phyloP scores from a whole-genome alignment of 2,888 invertebrate species.

The Parthenolecanium corni region DNA sequence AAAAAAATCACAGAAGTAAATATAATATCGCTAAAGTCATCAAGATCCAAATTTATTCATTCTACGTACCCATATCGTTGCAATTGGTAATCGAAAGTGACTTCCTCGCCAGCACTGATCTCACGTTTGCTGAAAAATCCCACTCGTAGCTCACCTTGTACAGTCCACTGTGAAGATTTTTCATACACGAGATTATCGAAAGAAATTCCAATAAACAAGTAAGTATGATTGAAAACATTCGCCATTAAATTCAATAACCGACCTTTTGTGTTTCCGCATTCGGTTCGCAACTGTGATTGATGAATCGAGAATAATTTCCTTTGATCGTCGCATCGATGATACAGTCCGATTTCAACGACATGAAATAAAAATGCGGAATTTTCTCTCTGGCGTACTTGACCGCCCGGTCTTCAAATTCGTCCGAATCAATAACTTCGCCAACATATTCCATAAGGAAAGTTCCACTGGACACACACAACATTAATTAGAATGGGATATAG shows the following conservation, averaged over 20 bases:
- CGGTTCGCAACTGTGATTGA: slow-evolving; percentile 98
- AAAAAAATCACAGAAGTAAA: slow-evolving; percentile 25
- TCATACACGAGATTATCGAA: too few relatives aligned
- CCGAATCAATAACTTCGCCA: slow-evolving; percentile 87
- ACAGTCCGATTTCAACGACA: slow-evolving; percentile 86
- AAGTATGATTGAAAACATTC: background rate
- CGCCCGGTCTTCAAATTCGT: slow-evolving; percentile 78
- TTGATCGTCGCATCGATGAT: slow-evolving; percentile 93
- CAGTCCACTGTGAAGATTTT: slow-evolving; percentile 55
- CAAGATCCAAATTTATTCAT: background rate
- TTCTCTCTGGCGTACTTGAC: slow-evolving; percentile 80
- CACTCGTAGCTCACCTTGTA: slow-evolving; percentile 81
- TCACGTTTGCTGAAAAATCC: slow-evolving; percentile 88
- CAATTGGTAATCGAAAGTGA: slow-evolving; percentile 98
- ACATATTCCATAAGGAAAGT: slow-evolving; percentile 97
- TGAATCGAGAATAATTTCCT: slow-evolving; percentile 93
- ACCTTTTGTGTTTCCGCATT: slow-evolving; percentile 96
- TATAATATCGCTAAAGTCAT: background rate
- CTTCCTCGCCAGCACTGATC: slow-evolving; percentile 79
- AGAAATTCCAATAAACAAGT: slow-evolving; percentile 17
- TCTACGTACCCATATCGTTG: slow-evolving; percentile 77
- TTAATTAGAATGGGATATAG: too few relatives aligned
- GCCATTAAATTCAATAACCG: background rate
- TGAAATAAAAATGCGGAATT: slow-evolving; percentile 91
- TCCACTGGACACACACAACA: slow-evolving; percentile 49